Evolutionary conservation across 1,140 invertebrate species (phyloP), one percentile per base, ranked within the genome.

Genomic region (Matsumurasca onukii): DNA sequence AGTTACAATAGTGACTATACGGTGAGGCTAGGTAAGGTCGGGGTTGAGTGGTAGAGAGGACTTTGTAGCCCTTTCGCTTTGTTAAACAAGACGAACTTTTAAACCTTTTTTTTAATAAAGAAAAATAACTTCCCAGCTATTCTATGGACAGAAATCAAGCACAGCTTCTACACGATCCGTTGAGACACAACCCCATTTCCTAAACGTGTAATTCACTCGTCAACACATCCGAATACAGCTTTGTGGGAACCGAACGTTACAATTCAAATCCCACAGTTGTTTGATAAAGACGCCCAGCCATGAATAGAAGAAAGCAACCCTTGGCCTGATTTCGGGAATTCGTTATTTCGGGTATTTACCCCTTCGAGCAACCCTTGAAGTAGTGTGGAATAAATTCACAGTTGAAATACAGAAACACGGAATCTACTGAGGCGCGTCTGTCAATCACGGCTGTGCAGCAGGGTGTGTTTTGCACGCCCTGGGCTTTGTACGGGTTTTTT

Each of bases 261-360:
- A 59, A 59, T 59, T 59, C 55, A 27, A 27, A 59, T 59, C 55
- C 49, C 55, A 24, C 24, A 59, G 30, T 59, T 59, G 24, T 59
- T 59, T 29, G 22, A 22, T n/a, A 39, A 39, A 39, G 5, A 22
- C 15, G 9, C 55, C 55, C 55, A 59, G 34, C 34, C 17, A 39
- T 39, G 34, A 39, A 39, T 39, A 39, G 34, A 39, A 39, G 15
- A 29, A 25, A 27, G 24, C 55, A 59, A 59, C 55, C 55, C 55
- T 59, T 59, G 55, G 22, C 55, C 55, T 24, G n/a, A 59, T 27
- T 59, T 29, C 22, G 55, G 55, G 24, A 59, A 59, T 59, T 59
- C 55, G 22, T 59, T 59, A 59, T 59, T 59, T 59, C 55, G n/a
- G n/a, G n/a, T n/a, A n/a, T n/a, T n/a, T n/a, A 59, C 55, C 55